phyloP scores from a whole-genome alignment of 2,113 vertebrate species.

The Tautogolabrus adspersus region DNA sequence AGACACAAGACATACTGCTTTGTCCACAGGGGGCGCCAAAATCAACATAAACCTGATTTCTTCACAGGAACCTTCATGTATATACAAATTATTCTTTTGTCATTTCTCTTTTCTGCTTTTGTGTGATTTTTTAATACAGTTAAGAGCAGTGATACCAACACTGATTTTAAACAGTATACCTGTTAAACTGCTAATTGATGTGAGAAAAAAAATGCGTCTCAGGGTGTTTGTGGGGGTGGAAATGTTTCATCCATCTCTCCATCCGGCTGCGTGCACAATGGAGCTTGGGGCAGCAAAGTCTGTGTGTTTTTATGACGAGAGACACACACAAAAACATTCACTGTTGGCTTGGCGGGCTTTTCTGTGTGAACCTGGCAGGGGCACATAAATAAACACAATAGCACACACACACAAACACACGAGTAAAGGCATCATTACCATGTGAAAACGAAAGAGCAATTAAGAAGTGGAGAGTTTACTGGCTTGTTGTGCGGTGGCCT shows the following conservation, averaged over 20 bases:
- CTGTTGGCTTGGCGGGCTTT: constrained; percentile 28
- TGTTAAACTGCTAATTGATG: not conserved
- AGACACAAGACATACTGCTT: too few species aligned
- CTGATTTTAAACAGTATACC: too few species aligned
- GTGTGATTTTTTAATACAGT: too few species aligned
- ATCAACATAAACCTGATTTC: too few species aligned
- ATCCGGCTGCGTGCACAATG: constrained; percentile 45
- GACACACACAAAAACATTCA: constrained; percentile 22
- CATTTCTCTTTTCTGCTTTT: too few species aligned
- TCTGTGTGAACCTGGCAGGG: constrained; percentile 59
- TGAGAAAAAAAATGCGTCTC: not conserved
- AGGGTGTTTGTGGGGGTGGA: constrained; percentile 34
- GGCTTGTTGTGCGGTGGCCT: constrained; percentile 59
- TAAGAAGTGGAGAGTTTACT: constrained; percentile 68
- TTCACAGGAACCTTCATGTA: too few species aligned
- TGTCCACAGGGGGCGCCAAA: too few species aligned
- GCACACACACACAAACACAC: constrained; percentile 25
- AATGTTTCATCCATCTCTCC: constrained; percentile 33
- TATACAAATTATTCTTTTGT: too few species aligned
- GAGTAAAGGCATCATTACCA: constrained; percentile 64
- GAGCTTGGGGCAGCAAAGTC: constrained; percentile 10
- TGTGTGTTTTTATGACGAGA: constrained; percentile 19
- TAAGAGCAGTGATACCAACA: too few species aligned
- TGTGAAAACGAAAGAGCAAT: constrained; percentile 74
- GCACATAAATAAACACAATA: constrained; percentile 40